Percentiles rank a stretch among this genome's conserved stretches.
Conservation (phyloP, 2,113 vertebrate genomes). For the Myanophis thanlyinensis region DNA sequence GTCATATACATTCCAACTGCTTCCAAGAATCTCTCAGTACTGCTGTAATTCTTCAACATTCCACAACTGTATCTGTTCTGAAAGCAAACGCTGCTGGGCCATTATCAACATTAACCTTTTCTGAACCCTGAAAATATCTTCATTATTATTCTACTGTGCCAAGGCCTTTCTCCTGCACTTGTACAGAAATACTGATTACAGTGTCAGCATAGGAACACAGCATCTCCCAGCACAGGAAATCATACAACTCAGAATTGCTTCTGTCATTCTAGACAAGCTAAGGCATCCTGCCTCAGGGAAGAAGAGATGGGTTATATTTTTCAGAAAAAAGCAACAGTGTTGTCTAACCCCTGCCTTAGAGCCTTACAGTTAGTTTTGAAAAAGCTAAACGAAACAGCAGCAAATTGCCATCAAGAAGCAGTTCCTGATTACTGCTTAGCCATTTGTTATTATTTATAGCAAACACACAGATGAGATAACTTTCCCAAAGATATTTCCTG, state of each 20-base stretch:
- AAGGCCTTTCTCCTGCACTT: not conserved
- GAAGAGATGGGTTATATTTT: not conserved
- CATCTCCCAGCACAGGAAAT: not conserved
- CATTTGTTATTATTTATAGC: constrained; percentile 18
- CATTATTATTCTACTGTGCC: not conserved
- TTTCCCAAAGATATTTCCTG: not conserved
- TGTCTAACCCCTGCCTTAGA: not conserved
- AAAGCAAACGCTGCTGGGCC: not conserved
- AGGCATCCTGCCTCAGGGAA: not conserved
- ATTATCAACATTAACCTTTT: not conserved
- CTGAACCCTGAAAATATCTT: not conserved
- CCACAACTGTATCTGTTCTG: not conserved
- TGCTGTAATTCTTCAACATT: not conserved
- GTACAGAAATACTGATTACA: not conserved
- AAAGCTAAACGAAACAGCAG: constrained; percentile 29
- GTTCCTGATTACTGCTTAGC: not conserved
- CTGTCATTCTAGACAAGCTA: not conserved
- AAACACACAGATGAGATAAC: constrained; percentile 7
- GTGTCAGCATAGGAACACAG: not conserved
- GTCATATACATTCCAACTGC: not conserved
- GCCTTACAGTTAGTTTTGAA: not conserved
- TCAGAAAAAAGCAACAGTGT: not conserved
- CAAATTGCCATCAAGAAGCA: constrained; percentile 15
- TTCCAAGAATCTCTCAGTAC: not conserved
- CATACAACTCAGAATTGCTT: not conserved